Evolutionary conservation across 2,888 invertebrate species (phyloP), one percentile per base, ranked within the genome.

Genomic region (Brenthis daphne): DNA sequence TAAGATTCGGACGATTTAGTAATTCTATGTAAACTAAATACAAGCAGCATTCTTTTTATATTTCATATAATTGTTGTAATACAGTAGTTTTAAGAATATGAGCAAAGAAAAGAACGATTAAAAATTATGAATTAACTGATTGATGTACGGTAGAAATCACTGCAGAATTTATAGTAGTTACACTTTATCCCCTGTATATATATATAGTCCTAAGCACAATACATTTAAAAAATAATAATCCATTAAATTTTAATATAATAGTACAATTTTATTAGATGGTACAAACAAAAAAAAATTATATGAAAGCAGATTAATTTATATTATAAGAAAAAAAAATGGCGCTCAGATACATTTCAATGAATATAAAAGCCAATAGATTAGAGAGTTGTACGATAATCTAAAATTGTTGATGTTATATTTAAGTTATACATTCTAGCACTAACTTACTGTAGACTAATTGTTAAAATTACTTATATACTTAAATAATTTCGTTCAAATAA

Each of bases 401-500:
- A 54, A 56, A 51, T 56, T 57, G 56, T 70, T 58, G 50, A 66
- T 61, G 50, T 68, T 47, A 37, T 53, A 14, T 50, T 48, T 56
- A 48, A 58, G 33, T 57, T 66, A 20, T 12, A 63, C 8, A 37
- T 63, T 60, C 60, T 50, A 60, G 50, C 48, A 50, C 29, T 70
- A 69, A 48, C 65, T 69, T 69, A 69, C 29, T 60, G 24, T 61
- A 60, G 37, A 55, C 56, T 48, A 66, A 57, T 11, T n/a, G 53
- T 61, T 67, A 70, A 64, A 71, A 68, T 60, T 68, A 69, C 67
- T 69, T 68, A 70, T 64, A 94, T 94, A 68, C 87, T 92, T 74
- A 83, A 94, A 95, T 86, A 87, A 89, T 89, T 90, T 89, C 80
- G 82, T 83, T 85, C 75, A 79, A 79, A 80, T 81, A 82, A 81